A percentile compares a stretch with the other conserved stretches of the same genome.
Evolutionary conservation across 2,113 vertebrate species (phyloP).

Genomic region (Misgurnus anguillicaudatus): DNA sequence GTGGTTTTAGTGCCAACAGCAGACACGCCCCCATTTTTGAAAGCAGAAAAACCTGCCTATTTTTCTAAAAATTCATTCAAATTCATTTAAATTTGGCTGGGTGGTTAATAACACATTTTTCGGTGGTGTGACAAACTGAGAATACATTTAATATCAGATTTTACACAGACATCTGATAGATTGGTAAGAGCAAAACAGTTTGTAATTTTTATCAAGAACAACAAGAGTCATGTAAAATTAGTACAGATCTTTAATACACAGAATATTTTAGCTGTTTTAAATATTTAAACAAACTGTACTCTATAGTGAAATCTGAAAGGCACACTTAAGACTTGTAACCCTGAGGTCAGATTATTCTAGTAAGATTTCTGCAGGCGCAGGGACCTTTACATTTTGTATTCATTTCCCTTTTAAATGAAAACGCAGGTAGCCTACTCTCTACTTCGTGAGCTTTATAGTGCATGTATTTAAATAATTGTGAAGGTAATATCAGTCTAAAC

Average conservation of each 20-base stretch:
- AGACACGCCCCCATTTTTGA: no score
- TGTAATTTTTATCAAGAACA: constrained; percentile 13
- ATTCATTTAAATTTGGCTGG: no score
- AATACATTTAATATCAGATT: no score
- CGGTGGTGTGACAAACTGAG: no score
- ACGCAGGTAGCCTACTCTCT: background rate
- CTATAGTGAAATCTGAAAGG: constrained; percentile 23
- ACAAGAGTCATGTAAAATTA: background rate
- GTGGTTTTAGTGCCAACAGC: no score
- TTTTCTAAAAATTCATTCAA: no score
- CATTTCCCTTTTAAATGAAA: background rate
- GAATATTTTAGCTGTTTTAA: background rate
- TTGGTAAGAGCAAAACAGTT: no score
- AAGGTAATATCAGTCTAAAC: background rate
- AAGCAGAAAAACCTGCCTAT: no score
- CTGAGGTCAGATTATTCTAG: constrained; percentile 25
- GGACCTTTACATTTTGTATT: background rate
- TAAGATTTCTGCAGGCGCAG: constrained; percentile 14
- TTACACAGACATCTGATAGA: no score
- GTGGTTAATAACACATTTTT: no score
- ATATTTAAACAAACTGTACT: background rate
- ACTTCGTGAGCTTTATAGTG: background rate
- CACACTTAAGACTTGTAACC: constrained; percentile 30
- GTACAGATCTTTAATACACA: background rate
- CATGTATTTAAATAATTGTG: constrained; percentile 2